Percentiles rank a stretch among this genome's conserved stretches.
These are phyloP conservation scores for Picathartes gymnocephalus DNA, from an alignment of 2,113 vertebrate genomes.

Conservation along the genomic window DNA sequence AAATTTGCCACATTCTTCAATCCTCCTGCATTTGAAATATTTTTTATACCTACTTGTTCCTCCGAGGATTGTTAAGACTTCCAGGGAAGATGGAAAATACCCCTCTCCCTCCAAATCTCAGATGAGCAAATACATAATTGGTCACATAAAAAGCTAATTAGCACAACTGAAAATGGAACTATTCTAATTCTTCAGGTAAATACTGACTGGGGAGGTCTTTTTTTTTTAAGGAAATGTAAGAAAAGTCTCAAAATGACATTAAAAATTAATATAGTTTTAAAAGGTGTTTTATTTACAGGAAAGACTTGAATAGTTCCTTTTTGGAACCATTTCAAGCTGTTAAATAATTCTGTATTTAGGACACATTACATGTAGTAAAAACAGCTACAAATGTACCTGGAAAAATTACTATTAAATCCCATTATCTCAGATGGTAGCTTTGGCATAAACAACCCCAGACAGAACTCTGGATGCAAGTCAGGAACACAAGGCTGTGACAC, in stretches of 20 bases:
- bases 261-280: not conserved
- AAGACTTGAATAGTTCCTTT: not conserved
- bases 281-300: not conserved
- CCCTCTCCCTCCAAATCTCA: not conserved
- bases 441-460: not conserved
- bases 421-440: not conserved
- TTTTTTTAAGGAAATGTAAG: not conserved
- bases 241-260: not conserved
- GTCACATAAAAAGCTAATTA: not conserved
- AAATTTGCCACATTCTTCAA: not conserved
- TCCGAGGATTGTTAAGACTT: not conserved
- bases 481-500: not conserved
- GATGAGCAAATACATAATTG: not conserved
- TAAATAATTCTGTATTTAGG: constrained; percentile 36
- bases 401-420: not conserved
- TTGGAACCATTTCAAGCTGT: constrained; percentile 3
- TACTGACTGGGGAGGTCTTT: not conserved
- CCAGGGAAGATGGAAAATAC: not conserved
- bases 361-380: not conserved
- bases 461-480: not conserved
- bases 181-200: not conserved
- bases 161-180: not conserved
- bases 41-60: not conserved
- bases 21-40: not conserved
- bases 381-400: not conserved